These are phyloP conservation scores for Xerus rutilus DNA, from an alignment of 2,797 vertebrate species.

Conservation along the genomic window DNA sequence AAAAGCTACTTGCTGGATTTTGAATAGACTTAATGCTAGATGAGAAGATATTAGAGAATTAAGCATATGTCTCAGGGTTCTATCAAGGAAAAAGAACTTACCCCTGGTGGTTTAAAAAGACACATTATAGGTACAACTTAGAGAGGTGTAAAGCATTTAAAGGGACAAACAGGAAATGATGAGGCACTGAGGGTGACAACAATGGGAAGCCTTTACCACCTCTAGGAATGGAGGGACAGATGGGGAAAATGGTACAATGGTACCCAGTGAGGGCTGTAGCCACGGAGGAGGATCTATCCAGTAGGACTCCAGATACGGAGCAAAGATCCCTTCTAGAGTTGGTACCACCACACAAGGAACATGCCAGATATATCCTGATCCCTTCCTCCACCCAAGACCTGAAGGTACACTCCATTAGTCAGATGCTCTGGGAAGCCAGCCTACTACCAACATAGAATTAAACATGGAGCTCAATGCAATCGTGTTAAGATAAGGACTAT, in stretches of 20 bases:
- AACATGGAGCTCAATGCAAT: neutral
- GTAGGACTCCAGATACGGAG: neutral
- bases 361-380: neutral
- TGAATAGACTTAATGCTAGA: neutral
- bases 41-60: neutral
- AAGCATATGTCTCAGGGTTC: neutral
- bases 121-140: neutral
- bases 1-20: neutral
- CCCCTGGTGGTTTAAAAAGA: neutral
- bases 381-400: neutral
- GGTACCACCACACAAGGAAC: neutral
- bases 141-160: neutral
- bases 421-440: neutral
- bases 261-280: neutral
- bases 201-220: neutral
- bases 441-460: neutral
- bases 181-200: neutral
- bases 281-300: accelerated
- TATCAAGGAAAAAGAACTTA: neutral
- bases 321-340: neutral
- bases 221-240: neutral
- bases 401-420: neutral
- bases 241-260: neutral
- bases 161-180: neutral
- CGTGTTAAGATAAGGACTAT: neutral